phyloP scores from a whole-genome alignment of 2,113 vertebrate species.

The Setophaga coronata region DNA sequence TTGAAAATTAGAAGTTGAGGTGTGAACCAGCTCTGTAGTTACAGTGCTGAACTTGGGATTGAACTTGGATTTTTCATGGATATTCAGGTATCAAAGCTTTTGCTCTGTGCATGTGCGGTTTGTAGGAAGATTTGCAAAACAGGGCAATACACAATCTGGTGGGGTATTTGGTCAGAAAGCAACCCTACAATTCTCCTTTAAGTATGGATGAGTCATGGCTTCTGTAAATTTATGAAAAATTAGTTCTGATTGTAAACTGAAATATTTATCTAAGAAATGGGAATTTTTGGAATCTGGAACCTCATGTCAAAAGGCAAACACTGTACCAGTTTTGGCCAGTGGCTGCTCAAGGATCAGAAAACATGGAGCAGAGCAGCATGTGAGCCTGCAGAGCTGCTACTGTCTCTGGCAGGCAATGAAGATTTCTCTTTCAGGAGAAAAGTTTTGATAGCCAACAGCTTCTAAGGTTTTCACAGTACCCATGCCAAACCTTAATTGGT shows the following conservation, averaged over 20 bases:
- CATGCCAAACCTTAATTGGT: neutral
- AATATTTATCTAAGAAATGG: neutral
- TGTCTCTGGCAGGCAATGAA: neutral
- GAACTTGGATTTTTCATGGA: neutral
- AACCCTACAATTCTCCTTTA: neutral
- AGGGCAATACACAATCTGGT: neutral
- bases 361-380: neutral
- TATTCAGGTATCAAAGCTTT: neutral
- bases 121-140: neutral
- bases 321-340: neutral
- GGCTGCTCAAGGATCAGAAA: neutral
- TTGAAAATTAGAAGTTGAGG: neutral
- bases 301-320: neutral
- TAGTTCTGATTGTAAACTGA: neutral
- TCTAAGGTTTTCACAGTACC: neutral
- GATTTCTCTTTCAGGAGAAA: neutral
- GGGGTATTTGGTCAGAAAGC: neutral
- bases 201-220: neutral
- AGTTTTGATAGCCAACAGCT: neutral
- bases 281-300: neutral
- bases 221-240: neutral
- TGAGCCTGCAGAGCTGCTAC: neutral
- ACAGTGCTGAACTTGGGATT: neutral
- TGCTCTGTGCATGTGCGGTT: neutral
- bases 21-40: neutral